A percentile compares a stretch with the other conserved stretches of the same genome.
These are phyloP conservation scores for Falco biarmicus DNA, from an alignment of 2,797 vertebrate species.

Conservation along the genomic window DNA sequence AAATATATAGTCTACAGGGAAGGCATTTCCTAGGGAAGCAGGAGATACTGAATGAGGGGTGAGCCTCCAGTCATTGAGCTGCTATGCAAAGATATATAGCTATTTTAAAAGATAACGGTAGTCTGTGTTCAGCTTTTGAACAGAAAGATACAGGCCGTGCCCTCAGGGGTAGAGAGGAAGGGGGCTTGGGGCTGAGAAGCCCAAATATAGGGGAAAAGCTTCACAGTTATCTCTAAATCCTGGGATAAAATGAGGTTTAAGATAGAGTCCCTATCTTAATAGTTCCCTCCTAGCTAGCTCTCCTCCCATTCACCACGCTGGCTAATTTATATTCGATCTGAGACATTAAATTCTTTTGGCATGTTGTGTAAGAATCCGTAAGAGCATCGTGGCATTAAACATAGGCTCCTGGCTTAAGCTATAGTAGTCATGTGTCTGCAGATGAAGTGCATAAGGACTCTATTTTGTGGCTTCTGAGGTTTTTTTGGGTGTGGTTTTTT, in stretches of 20 bases:
- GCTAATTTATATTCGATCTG: background rate
- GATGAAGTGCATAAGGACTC: background rate
- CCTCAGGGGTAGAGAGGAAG: background rate
- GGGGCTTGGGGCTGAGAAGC: background rate
- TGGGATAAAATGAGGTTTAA: rapidly evolving
- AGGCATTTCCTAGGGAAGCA: background rate
- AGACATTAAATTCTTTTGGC: background rate
- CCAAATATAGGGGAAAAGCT: background rate
- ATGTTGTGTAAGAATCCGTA: background rate
- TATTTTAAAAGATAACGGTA: background rate
- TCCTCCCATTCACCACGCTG: background rate
- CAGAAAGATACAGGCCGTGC: background rate
- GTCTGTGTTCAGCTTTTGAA: background rate
- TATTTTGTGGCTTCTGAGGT: background rate
- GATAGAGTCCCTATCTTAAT: background rate
- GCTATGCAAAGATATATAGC: background rate
- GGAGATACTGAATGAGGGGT: background rate
- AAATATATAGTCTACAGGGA: background rate
- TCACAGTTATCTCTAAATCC: background rate
- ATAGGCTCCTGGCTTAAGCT: background rate
- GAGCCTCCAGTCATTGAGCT: background rate
- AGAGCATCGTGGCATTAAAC: background rate
- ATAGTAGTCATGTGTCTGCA: background rate
- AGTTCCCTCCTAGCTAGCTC: background rate
- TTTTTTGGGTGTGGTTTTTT: too few relatives aligned